These are phyloP conservation scores for Drosophila neocordata DNA, from an alignment of 1,140 invertebrate genomes.

Conservation along the genomic window DNA sequence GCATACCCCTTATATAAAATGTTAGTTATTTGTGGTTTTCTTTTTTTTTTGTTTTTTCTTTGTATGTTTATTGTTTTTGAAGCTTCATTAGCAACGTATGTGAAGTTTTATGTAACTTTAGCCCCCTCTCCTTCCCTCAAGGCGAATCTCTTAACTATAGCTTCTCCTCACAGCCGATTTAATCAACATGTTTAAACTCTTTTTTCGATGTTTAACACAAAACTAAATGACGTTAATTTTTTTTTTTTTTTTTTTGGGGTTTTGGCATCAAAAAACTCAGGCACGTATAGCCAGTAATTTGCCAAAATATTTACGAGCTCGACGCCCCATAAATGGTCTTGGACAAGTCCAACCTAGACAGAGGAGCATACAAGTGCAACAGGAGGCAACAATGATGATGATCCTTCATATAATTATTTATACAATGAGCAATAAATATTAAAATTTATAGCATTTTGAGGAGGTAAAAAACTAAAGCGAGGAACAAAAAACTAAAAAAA, in stretches of 20 bases:
- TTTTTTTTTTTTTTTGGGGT: too few relatives aligned
- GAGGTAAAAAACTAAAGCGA: conserved; percentile 22
- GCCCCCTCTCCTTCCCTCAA: background rate
- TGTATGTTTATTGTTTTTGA: background rate
- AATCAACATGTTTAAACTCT: conserved; percentile 64
- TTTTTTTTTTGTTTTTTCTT: background rate
- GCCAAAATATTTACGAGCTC: conserved; percentile 78
- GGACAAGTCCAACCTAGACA: conserved; percentile 22
- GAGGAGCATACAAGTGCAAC: background rate
- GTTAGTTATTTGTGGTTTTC: conserved; percentile 24
- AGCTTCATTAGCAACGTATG: conserved; percentile 58
- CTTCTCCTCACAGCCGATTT: conserved; percentile 27
- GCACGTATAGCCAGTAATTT: conserved; percentile 69
- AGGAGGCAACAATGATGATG: background rate
- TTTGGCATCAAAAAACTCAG: conserved; percentile 26
- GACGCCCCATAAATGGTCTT: conserved; percentile 59
- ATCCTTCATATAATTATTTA: conserved; percentile 13
- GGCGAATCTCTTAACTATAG: background rate
- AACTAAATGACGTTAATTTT: conserved; percentile 50
- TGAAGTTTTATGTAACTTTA: conserved; percentile 36
- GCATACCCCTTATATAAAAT: conserved; percentile 23
- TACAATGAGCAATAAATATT: conserved; percentile 72
- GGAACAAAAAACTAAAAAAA: conserved; percentile 29
- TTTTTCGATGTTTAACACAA: conserved; percentile 47
- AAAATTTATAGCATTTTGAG: conserved; percentile 55